Conservation (phyloP, 2,888 invertebrate species). For the Phasia obesa region DNA sequence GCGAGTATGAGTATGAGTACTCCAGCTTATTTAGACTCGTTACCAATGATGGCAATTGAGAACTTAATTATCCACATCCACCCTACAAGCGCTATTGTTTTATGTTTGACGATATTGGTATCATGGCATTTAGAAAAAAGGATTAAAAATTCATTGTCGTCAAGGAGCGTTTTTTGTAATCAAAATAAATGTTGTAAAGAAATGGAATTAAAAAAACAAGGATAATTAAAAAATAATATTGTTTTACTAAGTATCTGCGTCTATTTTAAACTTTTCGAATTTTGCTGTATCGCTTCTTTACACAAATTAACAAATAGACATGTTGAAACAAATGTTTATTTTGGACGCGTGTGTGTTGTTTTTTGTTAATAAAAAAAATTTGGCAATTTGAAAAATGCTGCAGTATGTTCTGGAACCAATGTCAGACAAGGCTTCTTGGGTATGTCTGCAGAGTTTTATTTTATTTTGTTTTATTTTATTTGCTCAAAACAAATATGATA, state of each 20-base stretch:
- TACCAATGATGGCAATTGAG: constrained; percentile 62
- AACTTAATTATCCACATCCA: constrained; percentile 70
- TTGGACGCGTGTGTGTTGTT: background rate
- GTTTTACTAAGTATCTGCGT: constrained; percentile 39
- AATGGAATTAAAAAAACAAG: constrained; percentile 25
- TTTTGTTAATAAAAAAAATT: no score
- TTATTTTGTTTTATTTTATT: constrained; percentile 4
- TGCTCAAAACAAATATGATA: constrained; percentile 1
- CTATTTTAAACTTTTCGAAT: constrained; percentile 22
- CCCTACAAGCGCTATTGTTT: constrained; percentile 25
- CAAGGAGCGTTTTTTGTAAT: constrained; percentile 31
- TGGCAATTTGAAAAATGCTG: background rate
- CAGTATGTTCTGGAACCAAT: background rate
- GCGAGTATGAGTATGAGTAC: background rate
- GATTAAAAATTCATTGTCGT: constrained; percentile 65
- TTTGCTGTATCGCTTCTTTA: constrained; percentile 9
- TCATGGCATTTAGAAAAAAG: constrained; percentile 47
- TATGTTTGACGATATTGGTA: constrained; percentile 12
- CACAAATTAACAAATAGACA: background rate
- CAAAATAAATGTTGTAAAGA: constrained; percentile 32
- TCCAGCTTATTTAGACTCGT: constrained; percentile 27
- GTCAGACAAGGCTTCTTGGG: background rate
- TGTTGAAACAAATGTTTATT: constrained; percentile 19
- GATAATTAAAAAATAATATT: constrained; percentile 69
- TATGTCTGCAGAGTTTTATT: constrained; percentile 1